phyloP scores from a whole-genome alignment of 2,113 vertebrate species.

The Ammodytes marinus region DNA sequence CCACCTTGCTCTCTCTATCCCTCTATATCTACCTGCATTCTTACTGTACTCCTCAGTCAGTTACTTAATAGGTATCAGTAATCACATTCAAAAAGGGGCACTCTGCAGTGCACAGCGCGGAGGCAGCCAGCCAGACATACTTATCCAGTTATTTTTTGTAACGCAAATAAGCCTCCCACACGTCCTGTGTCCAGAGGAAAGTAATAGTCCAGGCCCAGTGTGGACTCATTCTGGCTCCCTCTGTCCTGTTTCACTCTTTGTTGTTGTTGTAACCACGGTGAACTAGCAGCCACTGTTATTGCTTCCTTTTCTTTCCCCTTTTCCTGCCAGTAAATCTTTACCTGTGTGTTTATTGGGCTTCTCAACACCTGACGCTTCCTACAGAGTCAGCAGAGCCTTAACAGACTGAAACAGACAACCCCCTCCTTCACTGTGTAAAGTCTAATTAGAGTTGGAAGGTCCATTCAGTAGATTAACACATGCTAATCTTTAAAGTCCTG shows the following conservation, averaged over 20 bases:
- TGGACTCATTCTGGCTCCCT: slow-evolving; percentile 78
- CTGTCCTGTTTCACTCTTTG: slow-evolving; percentile 80
- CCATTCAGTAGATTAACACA: slow-evolving; percentile 62
- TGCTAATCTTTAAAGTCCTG: slow-evolving; percentile 57
- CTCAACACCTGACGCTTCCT: slow-evolving; percentile 78
- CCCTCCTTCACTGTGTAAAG: slow-evolving; percentile 43
- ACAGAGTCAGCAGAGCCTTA: slow-evolving; percentile 85
- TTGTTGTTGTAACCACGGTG: slow-evolving; percentile 65
- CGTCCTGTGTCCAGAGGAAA: slow-evolving; percentile 60
- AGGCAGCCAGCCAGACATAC: slow-evolving; percentile 79
- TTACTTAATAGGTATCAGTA: slow-evolving; percentile 59
- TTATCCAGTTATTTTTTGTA: slow-evolving; percentile 58
- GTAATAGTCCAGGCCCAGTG: slow-evolving; percentile 47
- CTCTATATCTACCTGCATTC: slow-evolving; percentile 71
- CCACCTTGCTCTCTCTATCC: slow-evolving; percentile 53
- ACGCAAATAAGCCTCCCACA: slow-evolving; percentile 70
- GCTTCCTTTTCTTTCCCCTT: slow-evolving; percentile 62
- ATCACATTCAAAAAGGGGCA: slow-evolving; percentile 49
- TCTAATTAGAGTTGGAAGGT: slow-evolving; percentile 62
- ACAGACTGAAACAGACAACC: slow-evolving; percentile 88
- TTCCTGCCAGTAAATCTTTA: slow-evolving; percentile 72
- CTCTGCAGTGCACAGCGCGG: slow-evolving; percentile 78
- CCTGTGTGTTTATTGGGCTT: slow-evolving; percentile 80
- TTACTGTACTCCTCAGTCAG: slow-evolving; percentile 62
- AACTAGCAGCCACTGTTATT: slow-evolving; percentile 67